These are phyloP conservation scores for Oreocharis arfaki DNA, from an alignment of 2,113 vertebrate species.

Conservation along the genomic window DNA sequence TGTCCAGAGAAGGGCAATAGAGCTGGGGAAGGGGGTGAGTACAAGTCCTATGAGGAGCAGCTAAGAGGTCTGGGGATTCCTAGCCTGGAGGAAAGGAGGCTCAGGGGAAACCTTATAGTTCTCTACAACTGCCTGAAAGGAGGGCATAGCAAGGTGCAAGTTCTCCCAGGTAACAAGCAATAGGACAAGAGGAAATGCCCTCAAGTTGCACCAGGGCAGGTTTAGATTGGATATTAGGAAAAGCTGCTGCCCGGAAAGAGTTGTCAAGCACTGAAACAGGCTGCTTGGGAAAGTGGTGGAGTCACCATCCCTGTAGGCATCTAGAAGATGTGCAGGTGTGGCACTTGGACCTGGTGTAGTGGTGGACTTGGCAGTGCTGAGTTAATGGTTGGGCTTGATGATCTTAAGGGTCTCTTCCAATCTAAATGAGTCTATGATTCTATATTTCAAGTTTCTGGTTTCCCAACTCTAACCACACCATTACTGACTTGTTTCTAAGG, in stretches of 20 bases:
- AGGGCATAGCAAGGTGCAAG: fast-evolving
- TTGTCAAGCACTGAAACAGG: neutral
- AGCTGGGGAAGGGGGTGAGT: neutral
- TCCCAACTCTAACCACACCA: neutral
- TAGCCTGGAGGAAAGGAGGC: neutral
- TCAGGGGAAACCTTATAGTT: fast-evolving
- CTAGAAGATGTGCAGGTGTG: neutral
- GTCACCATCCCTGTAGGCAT: neutral
- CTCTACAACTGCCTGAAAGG: neutral
- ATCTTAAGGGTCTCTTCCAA: neutral
- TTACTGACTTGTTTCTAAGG: neutral
- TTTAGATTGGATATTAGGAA: neutral
- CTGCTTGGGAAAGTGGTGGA: neutral
- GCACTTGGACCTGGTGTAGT: neutral
- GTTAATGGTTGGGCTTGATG: neutral
- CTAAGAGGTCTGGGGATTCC: neutral
- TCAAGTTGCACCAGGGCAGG: neutral
- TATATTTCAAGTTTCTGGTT: neutral
- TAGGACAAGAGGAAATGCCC: neutral
- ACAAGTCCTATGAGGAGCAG: fast-evolving
- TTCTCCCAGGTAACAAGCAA: neutral
- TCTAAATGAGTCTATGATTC: neutral
- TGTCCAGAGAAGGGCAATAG: fast-evolving
- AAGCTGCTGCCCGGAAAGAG: neutral
- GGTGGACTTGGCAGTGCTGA: neutral